Percentiles rank a stretch among this genome's conserved stretches.
Conservation (phyloP, 2,113 vertebrate species). For the Indri indri region DNA sequence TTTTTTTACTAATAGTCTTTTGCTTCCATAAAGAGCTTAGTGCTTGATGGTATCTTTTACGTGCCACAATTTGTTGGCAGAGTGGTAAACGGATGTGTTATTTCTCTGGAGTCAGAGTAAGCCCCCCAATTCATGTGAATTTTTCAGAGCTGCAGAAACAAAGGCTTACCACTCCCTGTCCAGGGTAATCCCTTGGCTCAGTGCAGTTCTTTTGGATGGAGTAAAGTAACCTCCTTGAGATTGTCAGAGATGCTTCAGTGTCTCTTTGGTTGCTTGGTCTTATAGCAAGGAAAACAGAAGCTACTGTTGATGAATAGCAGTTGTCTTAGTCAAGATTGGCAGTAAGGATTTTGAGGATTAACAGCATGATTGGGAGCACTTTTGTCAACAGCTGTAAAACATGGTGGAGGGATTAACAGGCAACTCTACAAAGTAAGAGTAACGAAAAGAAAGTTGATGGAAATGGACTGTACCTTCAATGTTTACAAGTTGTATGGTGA, state of each 20-base stretch:
- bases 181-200: neutral
- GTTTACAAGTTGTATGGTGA: neutral
- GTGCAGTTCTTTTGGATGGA: neutral
- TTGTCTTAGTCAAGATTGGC: neutral
- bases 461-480: neutral
- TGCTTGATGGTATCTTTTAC: neutral
- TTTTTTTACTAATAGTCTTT: neutral
- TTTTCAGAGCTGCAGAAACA: slow-evolving; percentile 29
- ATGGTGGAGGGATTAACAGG: neutral
- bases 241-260: neutral
- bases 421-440: neutral
- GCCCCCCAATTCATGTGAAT: neutral
- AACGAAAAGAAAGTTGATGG: neutral
- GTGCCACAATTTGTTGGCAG: neutral
- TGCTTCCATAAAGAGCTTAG: neutral
- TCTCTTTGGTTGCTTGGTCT: neutral
- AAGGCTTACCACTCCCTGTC: neutral
- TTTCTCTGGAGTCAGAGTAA: neutral
- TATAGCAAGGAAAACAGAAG: neutral
- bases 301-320: neutral
- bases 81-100: neutral
- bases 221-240: neutral
- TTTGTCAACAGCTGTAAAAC: neutral
- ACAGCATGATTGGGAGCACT: neutral
- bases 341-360: neutral